phyloP scores from a whole-genome alignment of 30 jellyfish, hydroid and myxozoan genomes.

The Turritopsis dohrnii region DNA sequence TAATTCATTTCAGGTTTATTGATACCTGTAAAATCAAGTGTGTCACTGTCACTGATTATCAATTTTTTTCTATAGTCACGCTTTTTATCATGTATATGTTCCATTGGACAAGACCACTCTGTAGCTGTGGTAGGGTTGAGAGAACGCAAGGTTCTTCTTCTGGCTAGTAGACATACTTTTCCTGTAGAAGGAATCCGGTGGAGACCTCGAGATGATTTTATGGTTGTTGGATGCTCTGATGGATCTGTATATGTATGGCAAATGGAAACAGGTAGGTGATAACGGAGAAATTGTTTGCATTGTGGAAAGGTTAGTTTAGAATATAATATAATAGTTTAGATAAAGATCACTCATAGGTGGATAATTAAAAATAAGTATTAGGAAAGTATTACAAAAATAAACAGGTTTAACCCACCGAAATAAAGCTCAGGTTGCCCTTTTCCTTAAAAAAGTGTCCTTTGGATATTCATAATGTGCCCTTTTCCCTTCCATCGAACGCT shows the following conservation, averaged over 20 bases:
- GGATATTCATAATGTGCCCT: too few species aligned
- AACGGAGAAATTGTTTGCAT: not conserved
- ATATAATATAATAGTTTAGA: too few species aligned
- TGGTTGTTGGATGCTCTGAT: conserved; percentile 99
- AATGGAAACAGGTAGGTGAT: conserved; percentile 88
- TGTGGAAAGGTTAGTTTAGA: too few species aligned
- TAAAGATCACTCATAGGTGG: too few species aligned
- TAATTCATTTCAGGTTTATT: too few species aligned
- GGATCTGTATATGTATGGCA: conserved; percentile 99
- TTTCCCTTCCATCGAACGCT: not conserved
- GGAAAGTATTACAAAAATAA: too few species aligned
- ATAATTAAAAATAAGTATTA: too few species aligned
- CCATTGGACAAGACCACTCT: conserved; percentile 99
- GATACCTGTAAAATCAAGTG: not conserved
- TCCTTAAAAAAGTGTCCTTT: too few species aligned
- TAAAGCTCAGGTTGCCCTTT: too few species aligned
- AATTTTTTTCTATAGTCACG: conserved; percentile 61
- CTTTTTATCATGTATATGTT: conserved; percentile 70
- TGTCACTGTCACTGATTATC: not conserved
- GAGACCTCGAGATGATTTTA: conserved; percentile 95
- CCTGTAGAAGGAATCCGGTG: conserved; percentile 97
- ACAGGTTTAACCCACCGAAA: too few species aligned
- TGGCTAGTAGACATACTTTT: conserved; percentile 96
- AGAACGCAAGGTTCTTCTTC: conserved; percentile 65
- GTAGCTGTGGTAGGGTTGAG: conserved; percentile 91